Evolutionary conservation across 1,140 invertebrate genomes (phyloP), one percentile per base, ranked within the genome.

Genomic region (Drosophila nasuta): DNA sequence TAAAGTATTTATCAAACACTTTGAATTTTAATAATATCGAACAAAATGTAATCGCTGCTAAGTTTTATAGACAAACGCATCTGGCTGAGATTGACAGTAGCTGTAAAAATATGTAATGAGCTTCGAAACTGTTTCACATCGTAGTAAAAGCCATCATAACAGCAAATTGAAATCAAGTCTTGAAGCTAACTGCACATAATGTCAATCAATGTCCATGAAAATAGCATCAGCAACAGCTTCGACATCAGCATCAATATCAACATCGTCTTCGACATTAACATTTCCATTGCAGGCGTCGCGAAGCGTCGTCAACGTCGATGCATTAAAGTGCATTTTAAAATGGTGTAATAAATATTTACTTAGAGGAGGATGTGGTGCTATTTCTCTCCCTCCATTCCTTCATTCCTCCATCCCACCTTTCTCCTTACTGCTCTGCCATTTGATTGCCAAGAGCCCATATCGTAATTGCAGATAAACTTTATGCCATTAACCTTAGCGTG

Each of bases 381-480:
- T 17, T 57, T 52, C 41, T 65, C 5, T n/a, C 25, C 56, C 46
- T 66, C 20, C 20, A 25, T 25, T 3, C 20, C 20, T 82, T 77
- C 20, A 25, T 25, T 3, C 20, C 20, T 82, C 80, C 20, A 25
- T 25, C 20, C 20, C 20, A 80, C 80, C 11, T 43, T 43, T 13
- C 41, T n/a, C 20, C 20, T 25, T 25, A 25, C 41, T 43, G 11
- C 11, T n/a, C 41, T 43, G 41, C 11, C 41, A 43, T 43, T 43
- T 43, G 41, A 75, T 83, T 86, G 82, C 82, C 79, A 81, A 54
- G 46, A 81, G 54, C 48, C 76, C 70, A 89, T 89, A 89, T 88
- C 85, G 85, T 89, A 83, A 88, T 88, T 88, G 85, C 85, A 89
- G 85, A 85, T 88, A 88, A 88, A 88, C 75, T 89, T 88, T 88